Evolutionary conservation across 2,113 vertebrate genomes (phyloP), one percentile per base, ranked within the genome.

Genomic region (Micronycteris hirsuta): DNA sequence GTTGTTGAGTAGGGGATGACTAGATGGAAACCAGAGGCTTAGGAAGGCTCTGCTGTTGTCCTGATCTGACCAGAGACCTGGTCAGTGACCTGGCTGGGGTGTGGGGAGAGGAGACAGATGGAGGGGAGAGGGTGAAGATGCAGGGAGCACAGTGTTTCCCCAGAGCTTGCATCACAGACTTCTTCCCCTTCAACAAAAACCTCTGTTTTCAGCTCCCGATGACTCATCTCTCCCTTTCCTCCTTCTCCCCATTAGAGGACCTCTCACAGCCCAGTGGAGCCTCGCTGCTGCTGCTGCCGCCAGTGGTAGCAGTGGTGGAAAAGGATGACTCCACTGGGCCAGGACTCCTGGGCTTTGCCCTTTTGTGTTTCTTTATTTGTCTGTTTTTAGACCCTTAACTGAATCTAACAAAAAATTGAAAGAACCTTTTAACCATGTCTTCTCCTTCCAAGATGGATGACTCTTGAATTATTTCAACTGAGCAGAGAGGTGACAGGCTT

Each of bases 131-230:
- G 95, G 86, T 67, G 65, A 91, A 71, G 73, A 67, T 81, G 97
- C 95, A 97, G 91, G 94, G 95, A 97, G 58, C 63, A 91, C 93
- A 95, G 95, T 97, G 97, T 97, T 97, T 93, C 24, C 26, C 52
- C n/a, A 73, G 86, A 96, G 96, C 94, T 97, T 97, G 93, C 96
- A 94, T 94, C 96, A 97, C 52, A 67, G 89, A 80, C 89, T 81
- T 94, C 70, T 95, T 76, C 54, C 65, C 61, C 88, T 96, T 95
- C 94, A 98, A 97, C 70, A 94, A 97, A 97, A 94, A 95, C 94
- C 73, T 97, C 95, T 97, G 96, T 97, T 98, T 97, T 89, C 93
- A 91, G 26, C 86, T 81, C 70, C 36, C 0, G 24, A 89, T 97
- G 97, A 97, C 93, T 97, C 95, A 95, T 76, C 56, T 41, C 38